Conservation (phyloP, 2,113 vertebrate species). For the Rhea pennata region DNA sequence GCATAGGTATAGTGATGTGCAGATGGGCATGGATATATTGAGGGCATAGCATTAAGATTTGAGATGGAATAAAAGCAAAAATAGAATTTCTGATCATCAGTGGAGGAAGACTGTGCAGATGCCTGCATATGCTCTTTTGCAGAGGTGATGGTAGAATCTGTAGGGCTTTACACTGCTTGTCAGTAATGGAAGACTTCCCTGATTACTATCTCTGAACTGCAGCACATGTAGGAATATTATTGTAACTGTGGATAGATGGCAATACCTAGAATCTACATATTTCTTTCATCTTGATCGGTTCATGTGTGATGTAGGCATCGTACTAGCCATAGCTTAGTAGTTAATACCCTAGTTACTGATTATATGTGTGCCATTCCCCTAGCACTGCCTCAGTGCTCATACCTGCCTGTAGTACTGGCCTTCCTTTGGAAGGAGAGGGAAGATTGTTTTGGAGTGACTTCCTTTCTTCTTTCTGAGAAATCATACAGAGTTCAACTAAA, state of each 20-base stretch:
- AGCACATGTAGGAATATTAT: neutral
- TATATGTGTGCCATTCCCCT: neutral
- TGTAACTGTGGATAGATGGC: neutral
- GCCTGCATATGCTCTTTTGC: neutral
- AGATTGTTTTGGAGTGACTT: neutral
- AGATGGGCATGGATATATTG: neutral
- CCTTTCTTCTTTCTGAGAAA: neutral
- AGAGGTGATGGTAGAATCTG: neutral
- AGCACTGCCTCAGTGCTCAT: neutral
- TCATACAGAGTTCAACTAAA: neutral
- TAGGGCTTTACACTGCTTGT: neutral
- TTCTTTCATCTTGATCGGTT: neutral
- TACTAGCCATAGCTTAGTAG: neutral
- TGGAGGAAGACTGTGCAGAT: neutral
- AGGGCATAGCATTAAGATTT: neutral
- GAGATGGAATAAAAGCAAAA: neutral
- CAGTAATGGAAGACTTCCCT: neutral
- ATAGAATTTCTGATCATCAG: neutral
- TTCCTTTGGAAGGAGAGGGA: neutral
- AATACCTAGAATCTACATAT: neutral
- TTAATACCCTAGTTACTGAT: fast-evolving
- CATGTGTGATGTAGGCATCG: neutral
- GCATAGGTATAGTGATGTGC: too few species aligned
- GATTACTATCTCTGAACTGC: neutral
- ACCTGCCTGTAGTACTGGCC: neutral